Percentiles rank a stretch among this genome's conserved stretches.
Evolutionary conservation across 2,113 vertebrate genomes (phyloP).

Genomic region (Dissostichus mawsoni): DNA sequence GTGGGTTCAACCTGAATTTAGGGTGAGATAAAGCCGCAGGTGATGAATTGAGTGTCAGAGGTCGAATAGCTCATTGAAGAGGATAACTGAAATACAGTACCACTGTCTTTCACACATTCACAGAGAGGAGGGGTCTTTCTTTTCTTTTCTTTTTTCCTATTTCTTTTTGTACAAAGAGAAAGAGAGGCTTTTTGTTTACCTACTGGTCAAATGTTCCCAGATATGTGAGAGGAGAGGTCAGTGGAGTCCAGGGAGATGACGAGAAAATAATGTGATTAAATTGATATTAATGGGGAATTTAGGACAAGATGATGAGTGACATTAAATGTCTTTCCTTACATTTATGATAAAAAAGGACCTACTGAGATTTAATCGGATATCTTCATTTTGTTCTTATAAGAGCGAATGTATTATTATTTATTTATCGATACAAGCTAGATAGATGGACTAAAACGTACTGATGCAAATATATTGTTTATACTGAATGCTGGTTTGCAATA

Average conservation of each 20-base stretch:
- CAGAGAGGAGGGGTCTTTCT: not conserved
- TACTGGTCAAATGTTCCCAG: not conserved
- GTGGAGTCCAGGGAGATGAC: not conserved
- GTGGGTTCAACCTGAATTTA: slow-evolving; percentile 8
- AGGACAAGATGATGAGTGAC: not conserved
- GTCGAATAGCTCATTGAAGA: slow-evolving; percentile 22
- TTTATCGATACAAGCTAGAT: no score
- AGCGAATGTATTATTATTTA: not conserved
- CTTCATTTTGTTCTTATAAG: not conserved
- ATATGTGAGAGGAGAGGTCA: slow-evolving; percentile 15
- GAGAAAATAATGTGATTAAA: not conserved
- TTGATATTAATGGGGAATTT: not conserved
- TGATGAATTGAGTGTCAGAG: slow-evolving; percentile 28
- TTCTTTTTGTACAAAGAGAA: slow-evolving; percentile 20
- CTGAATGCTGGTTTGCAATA: no score
- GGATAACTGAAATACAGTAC: slow-evolving; percentile 7
- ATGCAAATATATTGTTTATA: no score
- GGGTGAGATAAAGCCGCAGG: slow-evolving; percentile 11
- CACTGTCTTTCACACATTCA: slow-evolving; percentile 6
- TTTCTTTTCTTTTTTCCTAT: not conserved
- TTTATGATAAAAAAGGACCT: not conserved
- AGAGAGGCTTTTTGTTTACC: not conserved
- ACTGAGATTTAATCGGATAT: slow-evolving; percentile 5
- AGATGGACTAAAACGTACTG: no score
- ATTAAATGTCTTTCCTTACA: not conserved